Base-by-base conservation (phyloP, 2,113 vertebrate genomes). In the Ranitomeya variabilis region DNA sequence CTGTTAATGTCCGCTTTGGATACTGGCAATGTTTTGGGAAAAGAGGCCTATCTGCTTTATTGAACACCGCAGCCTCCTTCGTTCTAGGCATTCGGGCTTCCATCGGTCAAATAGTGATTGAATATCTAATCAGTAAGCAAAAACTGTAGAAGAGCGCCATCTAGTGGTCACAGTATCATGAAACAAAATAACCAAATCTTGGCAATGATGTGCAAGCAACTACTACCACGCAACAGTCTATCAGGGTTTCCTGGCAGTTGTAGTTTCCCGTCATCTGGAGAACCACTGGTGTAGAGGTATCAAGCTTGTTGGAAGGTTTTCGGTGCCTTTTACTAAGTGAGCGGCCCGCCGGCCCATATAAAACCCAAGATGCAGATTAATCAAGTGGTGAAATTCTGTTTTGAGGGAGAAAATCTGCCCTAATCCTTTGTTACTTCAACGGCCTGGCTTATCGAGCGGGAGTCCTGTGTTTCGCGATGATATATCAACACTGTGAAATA, bases 351-450 rank as follows among this genome's bases (percentile, higher is more conserved):
- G 11, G 16, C 19, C 10, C 5, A 60, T n/a, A 62, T 31, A 66
- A 11, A 83, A 64, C 11, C 15, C 62, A 11, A 21, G 62, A 60
- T 8, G 60, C 21, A 67, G 37, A 66, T 23, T 54, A 67, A 67
- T 54, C 62, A 83, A 83, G 81, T 54, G 62, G 10, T 83, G 81
- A 83, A 83, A 83, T 83, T 66, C 21, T 83, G 81, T 83, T 83
- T 83, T 66, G 62, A 83, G 62, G 69, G 62, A 69, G 81, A 69
- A 83, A 69, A 67, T 83, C 81, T 83, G 3, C 1, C 18, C 19
- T 83, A 83, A 83, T 69, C 62, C 81, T 83, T 83, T 67, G 81
- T 83, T 67, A 69, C 62, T 67, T 67, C 45, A 67, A 83, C 37
- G 45, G 8, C 8, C 62, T 37, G 60, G 37, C 31, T 67, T 51